phyloP scores from a whole-genome alignment of 2,113 vertebrate species.

The Cervus canadensis region DNA sequence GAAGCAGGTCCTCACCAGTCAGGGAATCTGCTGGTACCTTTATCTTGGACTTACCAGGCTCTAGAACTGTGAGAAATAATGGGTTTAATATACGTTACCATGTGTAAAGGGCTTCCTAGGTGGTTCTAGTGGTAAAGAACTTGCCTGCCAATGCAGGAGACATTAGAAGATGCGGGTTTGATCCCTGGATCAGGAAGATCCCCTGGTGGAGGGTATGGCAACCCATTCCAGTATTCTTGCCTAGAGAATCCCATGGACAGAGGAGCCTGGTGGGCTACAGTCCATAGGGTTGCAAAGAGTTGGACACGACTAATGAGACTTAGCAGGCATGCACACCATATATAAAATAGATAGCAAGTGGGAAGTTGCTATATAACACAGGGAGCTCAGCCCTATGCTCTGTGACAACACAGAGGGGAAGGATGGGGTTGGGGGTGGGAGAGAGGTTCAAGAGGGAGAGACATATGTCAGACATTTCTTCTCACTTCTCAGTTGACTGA shows the following conservation, averaged over 20 bases:
- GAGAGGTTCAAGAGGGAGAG: background rate
- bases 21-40: background rate
- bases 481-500: background rate
- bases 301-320: background rate
- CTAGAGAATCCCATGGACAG: background rate
- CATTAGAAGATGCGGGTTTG: fast-evolving
- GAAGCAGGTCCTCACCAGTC: background rate
- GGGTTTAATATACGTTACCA: background rate
- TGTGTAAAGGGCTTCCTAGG: background rate
- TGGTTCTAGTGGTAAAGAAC: background rate
- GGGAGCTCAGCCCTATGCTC: background rate
- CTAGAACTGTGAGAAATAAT: background rate
- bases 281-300: background rate
- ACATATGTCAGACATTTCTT: background rate
- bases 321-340: background rate
- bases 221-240: background rate
- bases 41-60: background rate
- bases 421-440: fast-evolving
- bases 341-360: background rate
- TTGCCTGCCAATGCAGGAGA: background rate
- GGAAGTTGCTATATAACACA: background rate
- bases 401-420: background rate
- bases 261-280: background rate
- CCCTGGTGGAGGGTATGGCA: background rate
- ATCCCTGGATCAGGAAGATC: background rate